Percentiles rank a stretch among this genome's conserved stretches.
Conservation (phyloP, 2,888 invertebrate genomes). For the Pedicia rivosa region DNA sequence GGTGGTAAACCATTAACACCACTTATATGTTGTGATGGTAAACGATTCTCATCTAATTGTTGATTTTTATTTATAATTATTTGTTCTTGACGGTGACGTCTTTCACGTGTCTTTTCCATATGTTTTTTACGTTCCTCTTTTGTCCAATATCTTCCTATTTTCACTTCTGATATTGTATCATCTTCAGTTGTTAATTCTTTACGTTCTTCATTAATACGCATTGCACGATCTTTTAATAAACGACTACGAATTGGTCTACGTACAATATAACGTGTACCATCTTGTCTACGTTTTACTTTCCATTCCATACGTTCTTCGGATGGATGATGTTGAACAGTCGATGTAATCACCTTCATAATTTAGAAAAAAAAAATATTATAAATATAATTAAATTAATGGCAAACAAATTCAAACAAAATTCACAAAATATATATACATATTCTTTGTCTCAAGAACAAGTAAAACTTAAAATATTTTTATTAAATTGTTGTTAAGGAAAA, state of each 20-base stretch:
- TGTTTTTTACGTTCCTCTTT: constrained; percentile 60
- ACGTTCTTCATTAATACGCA: constrained; percentile 48
- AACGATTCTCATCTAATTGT: no score
- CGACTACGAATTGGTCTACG: constrained; percentile 50
- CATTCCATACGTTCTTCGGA: no score
- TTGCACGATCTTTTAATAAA: constrained; percentile 47
- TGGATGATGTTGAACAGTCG: no score
- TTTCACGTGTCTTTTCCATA: constrained; percentile 49
- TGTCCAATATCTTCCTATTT: constrained; percentile 59
- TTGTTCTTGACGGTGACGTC: constrained; percentile 32
- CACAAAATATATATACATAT: no score
- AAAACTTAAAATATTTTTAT: no score
- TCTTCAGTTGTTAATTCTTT: constrained; percentile 55
- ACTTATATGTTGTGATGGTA: not conserved
- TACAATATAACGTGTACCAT: constrained; percentile 62
- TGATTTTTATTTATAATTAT: constrained; percentile 7
- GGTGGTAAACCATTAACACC: not conserved
- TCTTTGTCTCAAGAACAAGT: no score
- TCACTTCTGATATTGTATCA: constrained; percentile 60
- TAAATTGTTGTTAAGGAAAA: no score
- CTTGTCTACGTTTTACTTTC: constrained; percentile 61
- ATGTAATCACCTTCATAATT: no score
- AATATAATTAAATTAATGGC: no score
- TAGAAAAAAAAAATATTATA: no score
- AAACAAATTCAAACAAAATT: no score